Evolutionary conservation across 2,797 vertebrate species (phyloP).

Genomic region (Pangasius macronema): DNA sequence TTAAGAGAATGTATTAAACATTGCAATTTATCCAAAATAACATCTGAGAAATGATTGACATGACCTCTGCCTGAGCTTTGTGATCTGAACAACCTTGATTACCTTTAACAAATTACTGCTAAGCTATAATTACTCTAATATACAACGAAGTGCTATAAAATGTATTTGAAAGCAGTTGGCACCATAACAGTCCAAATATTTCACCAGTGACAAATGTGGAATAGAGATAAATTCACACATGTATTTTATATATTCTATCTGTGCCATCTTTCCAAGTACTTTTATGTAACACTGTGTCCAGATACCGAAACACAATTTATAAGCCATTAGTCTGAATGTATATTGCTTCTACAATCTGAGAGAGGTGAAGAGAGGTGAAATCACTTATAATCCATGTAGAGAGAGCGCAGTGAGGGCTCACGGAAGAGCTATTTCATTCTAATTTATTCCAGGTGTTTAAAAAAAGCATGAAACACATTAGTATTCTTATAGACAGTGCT

Average conservation of each 20-base stretch:
- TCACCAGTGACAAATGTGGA: not conserved
- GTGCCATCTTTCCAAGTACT: not conserved
- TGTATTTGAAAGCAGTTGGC: not conserved
- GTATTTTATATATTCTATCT: not conserved
- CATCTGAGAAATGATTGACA: not conserved
- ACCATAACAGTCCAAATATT: not conserved
- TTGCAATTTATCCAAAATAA: not conserved
- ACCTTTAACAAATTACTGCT: not conserved
- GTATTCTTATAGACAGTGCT: constrained; percentile 49
- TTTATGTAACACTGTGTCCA: constrained; percentile 29
- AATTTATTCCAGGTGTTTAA: constrained; percentile 47
- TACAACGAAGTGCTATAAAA: not conserved
- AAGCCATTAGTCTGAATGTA: constrained; percentile 52
- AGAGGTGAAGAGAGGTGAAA: constrained; percentile 46
- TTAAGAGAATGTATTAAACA: not conserved
- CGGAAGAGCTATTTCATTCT: constrained; percentile 41
- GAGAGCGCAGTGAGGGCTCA: constrained; percentile 38
- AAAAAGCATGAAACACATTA: constrained; percentile 45
- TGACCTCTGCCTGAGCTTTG: not conserved
- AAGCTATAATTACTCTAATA: constrained; percentile 3
- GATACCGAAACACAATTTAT: constrained; percentile 40
- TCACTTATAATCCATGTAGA: constrained; percentile 44
- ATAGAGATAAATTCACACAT: not conserved
- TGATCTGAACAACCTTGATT: constrained; percentile 8
- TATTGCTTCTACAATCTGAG: constrained; percentile 40